Conservation (phyloP, 2,113 vertebrate species). For the Bujurquina vittata region DNA sequence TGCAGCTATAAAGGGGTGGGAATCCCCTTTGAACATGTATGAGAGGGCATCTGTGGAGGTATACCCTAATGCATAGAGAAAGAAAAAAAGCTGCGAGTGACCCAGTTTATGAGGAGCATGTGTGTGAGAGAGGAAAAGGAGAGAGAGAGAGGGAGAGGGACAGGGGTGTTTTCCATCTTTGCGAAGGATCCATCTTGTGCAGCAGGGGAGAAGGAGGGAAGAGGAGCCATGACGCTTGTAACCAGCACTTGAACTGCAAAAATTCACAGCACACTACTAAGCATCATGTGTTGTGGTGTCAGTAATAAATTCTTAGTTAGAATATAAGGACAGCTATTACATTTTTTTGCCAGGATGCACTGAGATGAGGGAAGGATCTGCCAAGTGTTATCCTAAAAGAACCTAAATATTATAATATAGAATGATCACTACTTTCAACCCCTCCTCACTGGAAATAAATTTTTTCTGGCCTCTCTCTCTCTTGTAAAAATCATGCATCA, state of each 20-base stretch:
- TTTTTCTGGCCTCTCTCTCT: not conserved
- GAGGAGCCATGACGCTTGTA: conserved; percentile 28
- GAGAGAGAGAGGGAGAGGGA: not conserved
- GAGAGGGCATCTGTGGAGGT: conserved; percentile 33
- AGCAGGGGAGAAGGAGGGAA: conserved; percentile 38
- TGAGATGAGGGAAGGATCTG: accelerated
- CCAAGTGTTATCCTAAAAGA: not conserved
- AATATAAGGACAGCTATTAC: not conserved
- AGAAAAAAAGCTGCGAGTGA: conserved; percentile 42
- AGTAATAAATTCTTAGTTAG: not conserved
- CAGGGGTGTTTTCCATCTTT: conserved; percentile 64
- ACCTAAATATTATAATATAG: not conserved
- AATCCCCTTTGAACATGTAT: conserved; percentile 63
- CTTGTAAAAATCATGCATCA: not conserved
- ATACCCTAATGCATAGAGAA: conserved; percentile 51
- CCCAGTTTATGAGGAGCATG: conserved; percentile 52
- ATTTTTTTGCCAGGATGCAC: not conserved
- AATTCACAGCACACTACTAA: conserved; percentile 15
- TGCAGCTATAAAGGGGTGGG: conserved; percentile 25
- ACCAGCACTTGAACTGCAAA: conserved; percentile 14
- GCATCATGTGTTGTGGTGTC: not conserved
- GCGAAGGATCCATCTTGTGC: conserved; percentile 73
- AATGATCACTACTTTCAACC: not conserved
- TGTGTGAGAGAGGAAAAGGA: not conserved
- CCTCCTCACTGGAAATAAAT: not conserved